Evolutionary conservation across 2,113 vertebrate species (phyloP), one percentile per base, ranked within the genome.

Genomic region (Hydropotes inermis): DNA sequence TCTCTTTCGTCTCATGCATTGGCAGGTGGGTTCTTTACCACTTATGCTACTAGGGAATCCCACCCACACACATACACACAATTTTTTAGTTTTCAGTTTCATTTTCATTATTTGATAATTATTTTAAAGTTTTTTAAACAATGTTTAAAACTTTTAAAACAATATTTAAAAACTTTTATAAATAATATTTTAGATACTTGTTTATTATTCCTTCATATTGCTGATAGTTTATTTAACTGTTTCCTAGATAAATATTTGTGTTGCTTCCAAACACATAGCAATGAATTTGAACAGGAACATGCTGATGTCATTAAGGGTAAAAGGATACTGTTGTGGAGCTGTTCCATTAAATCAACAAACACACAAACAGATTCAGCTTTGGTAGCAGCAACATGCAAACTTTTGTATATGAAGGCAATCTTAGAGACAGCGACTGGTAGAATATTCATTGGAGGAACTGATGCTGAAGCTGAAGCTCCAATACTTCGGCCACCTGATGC

Each of bases 171-270:
- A 70, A 83, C 28, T 86, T 70, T 89, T 23, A 54, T 43, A 94
- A 74, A 45, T 60, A 43, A 25, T 74, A 36, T 91, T 87, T 96
- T 43, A 91, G 82, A 47, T 96, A 45, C n/a, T 27, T 87, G 12
- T 33, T 86, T n/a, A 14, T 36, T 64, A 58, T 17, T 36, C 33
- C 55, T 92, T 87, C 8, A 25, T 27, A 58, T 4, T 14, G 1
- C 50, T 74, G 43, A 78, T 43, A 30, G 76, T 33, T 89, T 28
- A 39, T 33, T 52, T 67, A 86, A 87, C 19, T 47, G 33, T 50
- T 67, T 54, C 17, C 25, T 52, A 27, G 19, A 27, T 1, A 50
- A 57, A 17, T 47, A 45, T 7, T 45, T 78, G 60, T 30, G 7
- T 89, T 36, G 47, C 43, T 82, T 81, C n/a, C 28, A 57, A 93